Evolutionary conservation across 2,113 vertebrate species (phyloP), one percentile per base, ranked within the genome.

Genomic region (Beaufortia kweichowensis): DNA sequence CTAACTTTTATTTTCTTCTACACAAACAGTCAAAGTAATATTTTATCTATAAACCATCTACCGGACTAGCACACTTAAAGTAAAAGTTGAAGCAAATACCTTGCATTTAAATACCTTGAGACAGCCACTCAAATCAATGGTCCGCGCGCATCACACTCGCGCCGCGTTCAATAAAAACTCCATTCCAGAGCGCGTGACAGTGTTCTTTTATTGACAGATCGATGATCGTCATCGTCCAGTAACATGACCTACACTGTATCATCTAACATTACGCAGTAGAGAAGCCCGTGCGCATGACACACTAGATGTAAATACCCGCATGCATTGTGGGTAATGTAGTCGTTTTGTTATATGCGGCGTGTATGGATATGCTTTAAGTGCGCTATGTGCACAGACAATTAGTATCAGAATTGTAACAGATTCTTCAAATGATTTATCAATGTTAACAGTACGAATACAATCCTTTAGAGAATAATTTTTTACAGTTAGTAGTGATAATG

Each of bases 281-380:
- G 23, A 1, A 17, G 31, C 65, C 4, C 26, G 4, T 59, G 33
- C 33, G 69, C 55, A 41, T 35, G 70, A 31, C 56, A 29, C 4
- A 26, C 14, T 21, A 19, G 17, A 60, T 14, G 11, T 24, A 68
- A 43, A 72, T 35, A 73, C 35, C 3, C 0, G 24, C 28, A 2
- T 21, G 71, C 5, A 48, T 48, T 74, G 9, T 74, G 71, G 71
- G 57, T 23, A 62, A 29, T 48, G 71, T 74, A 74, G 71, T 72
- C 3, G n/a, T n/a, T n/a, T n/a, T n/a, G n/a, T n/a, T n/a, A n/a
- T n/a, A n/a, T n/a, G n/a, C n/a, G n/a, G n/a, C n/a, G n/a, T n/a
- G n/a, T n/a, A n/a, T n/a, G n/a, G n/a, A n/a, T n/a, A 0, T 35
- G 33, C 6, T 35, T 35, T 35, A 8, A 35, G 10, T 35, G 7